Percentiles rank a stretch among this genome's conserved stretches.
Evolutionary conservation across 2,113 vertebrate genomes (phyloP).

Genomic region (Copsychus sechellarum): DNA sequence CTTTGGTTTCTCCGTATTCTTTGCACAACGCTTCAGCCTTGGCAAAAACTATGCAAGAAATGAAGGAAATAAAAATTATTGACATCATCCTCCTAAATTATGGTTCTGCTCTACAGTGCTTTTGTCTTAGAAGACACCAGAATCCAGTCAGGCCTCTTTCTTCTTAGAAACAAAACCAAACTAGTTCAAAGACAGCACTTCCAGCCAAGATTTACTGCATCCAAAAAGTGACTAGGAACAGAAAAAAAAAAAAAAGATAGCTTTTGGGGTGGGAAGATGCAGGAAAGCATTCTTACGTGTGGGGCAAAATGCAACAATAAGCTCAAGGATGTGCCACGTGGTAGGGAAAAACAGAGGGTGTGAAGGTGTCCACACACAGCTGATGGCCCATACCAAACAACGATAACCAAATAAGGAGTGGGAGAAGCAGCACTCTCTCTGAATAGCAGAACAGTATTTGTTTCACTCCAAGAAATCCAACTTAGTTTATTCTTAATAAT

Average conservation of each 20-base stretch:
- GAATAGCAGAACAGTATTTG: background rate
- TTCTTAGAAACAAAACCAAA: constrained; percentile 15
- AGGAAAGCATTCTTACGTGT: background rate
- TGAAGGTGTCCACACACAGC: background rate
- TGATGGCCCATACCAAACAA: background rate
- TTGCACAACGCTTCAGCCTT: constrained; percentile 91
- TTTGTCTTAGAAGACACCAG: background rate
- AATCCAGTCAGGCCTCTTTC: background rate
- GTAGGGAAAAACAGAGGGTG: background rate
- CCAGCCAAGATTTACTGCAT: background rate
- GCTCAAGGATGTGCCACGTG: background rate
- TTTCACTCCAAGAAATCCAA: background rate
- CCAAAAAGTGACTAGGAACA: background rate
- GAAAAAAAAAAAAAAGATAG: background rate
- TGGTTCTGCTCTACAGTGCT: background rate
- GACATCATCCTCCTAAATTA: background rate
- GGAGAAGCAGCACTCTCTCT: background rate
- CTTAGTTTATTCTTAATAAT: background rate
- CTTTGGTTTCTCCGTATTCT: constrained; percentile 96
- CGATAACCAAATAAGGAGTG: background rate
- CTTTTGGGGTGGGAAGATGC: background rate
- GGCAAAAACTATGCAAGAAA: constrained; percentile 80
- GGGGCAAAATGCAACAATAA: background rate
- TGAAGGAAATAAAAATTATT: background rate
- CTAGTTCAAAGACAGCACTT: background rate